These are phyloP conservation scores for Actias luna DNA, from an alignment of 2,888 invertebrate genomes.

Conservation along the genomic window DNA sequence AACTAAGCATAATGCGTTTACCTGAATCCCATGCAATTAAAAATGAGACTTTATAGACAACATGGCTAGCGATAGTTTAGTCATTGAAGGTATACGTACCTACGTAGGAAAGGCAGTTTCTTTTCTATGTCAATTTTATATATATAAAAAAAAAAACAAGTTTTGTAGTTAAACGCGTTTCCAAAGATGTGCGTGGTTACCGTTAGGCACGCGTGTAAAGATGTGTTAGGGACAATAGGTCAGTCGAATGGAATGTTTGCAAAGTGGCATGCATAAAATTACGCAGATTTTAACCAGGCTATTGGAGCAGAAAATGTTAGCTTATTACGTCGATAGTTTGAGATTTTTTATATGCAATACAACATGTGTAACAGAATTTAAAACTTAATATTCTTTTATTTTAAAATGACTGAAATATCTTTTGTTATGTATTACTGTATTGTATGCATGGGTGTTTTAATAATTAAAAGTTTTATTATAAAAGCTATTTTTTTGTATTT, in stretches of 20 bases:
- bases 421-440: not conserved
- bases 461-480: not conserved
- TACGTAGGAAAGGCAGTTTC: slow-evolving; percentile 42
- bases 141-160: slow-evolving; percentile 59
- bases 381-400: too few relatives aligned
- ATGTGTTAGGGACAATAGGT: slow-evolving; percentile 53
- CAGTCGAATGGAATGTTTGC: slow-evolving; percentile 42
- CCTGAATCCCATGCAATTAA: slow-evolving; percentile 59
- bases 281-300: slow-evolving; percentile 47
- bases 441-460: not conserved
- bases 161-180: slow-evolving; percentile 39
- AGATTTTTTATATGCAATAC: slow-evolving; percentile 32
- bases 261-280: slow-evolving; percentile 44
- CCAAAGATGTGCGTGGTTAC: slow-evolving; percentile 47
- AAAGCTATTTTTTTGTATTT: slow-evolving; percentile 32
- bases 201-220: slow-evolving; percentile 54
- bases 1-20: slow-evolving; percentile 25
- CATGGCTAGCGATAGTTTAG: slow-evolving; percentile 38
- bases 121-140: slow-evolving; percentile 60
- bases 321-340: slow-evolving; percentile 34
- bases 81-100: slow-evolving; percentile 34
- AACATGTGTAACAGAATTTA: too few relatives aligned
- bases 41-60: slow-evolving; percentile 43
- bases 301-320: slow-evolving; percentile 33
- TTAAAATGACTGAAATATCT: not conserved